Base-by-base conservation (phyloP, 2,113 vertebrate genomes). In the Callospermophilus lateralis region DNA sequence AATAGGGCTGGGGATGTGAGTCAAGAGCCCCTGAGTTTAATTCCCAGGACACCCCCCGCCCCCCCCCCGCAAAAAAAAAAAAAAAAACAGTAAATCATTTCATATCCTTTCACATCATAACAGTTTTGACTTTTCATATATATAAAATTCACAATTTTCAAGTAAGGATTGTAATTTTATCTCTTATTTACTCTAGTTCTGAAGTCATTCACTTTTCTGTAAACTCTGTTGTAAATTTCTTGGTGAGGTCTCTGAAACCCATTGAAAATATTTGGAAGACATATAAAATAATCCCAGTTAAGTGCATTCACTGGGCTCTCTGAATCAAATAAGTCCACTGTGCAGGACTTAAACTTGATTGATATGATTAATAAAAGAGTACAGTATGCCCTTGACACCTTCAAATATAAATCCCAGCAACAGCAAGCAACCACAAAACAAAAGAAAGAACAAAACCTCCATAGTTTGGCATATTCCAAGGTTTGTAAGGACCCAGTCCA, bases 201-300 rank as follows among this genome's bases (percentile, higher is more conserved):
- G 63, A 51, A 86, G 67, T 74, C 48, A n/a, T 72, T 61, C 22
- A 63, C 28, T 70, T 87, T 96, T 81, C 72, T 87, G 26, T 74
- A 88, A 97, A 74, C 37, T 87, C n/a, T 51, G n/a, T 68, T 58
- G 39, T 84, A 13, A 78, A 73, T 80, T 68, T 65, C 86, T 91
- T 94, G 4, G 20, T 86, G n/a, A 58, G 51, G 11, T 92, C 67
- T 92, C 39, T 65, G 61, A 87, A 96, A 51, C 22, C 30, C 81
- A 20, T 13, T 76, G 70, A 86, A 42, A 87, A 88, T 0, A 55
- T 24, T 85, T 22, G 10, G 19, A 83, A 39, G 24, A 45, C 15
- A 16, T 67, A 87, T 74, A 83, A 86, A 87, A 63, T 92, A 73
- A 79, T 92, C 65, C 6, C 24, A 53, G 16, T n/a, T 79, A 42